Evolutionary conservation across 2,888 invertebrate species (phyloP).

Genomic region (Clistopyga incitator): DNA sequence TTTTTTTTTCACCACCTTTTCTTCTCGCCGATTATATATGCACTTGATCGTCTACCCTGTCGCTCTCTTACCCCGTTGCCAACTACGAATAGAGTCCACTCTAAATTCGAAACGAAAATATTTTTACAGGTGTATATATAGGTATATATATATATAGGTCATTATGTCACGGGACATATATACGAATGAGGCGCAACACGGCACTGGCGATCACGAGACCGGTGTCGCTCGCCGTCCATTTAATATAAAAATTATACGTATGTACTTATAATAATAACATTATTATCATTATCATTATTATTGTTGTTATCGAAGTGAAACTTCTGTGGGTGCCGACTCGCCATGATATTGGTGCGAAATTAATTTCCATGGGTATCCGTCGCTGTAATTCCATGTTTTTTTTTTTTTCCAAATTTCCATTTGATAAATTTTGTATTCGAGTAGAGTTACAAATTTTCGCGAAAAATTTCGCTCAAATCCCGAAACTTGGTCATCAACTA

Average conservation of each 20-base stretch:
- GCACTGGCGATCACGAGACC: slow-evolving; percentile 59
- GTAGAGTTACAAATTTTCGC: too few relatives aligned
- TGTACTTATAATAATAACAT: neutral
- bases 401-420: too few relatives aligned
- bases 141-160: neutral
- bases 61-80: slow-evolving; percentile 74
- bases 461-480: too few relatives aligned
- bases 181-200: slow-evolving; percentile 40
- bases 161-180: slow-evolving; percentile 30
- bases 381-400: too few relatives aligned
- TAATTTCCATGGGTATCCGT: too few relatives aligned
- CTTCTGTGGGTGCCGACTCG: too few relatives aligned
- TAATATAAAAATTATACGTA: neutral
- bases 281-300: slow-evolving; percentile 23
- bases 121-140: slow-evolving; percentile 19
- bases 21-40: slow-evolving; percentile 25
- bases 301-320: neutral
- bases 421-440: too few relatives aligned
- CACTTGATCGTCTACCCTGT: slow-evolving; percentile 50
- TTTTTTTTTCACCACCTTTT: slow-evolving; percentile 24
- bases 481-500: too few relatives aligned
- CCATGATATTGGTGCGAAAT: too few relatives aligned
- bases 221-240: slow-evolving; percentile 38
- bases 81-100: slow-evolving; percentile 81
- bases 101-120: slow-evolving; percentile 83